These are phyloP conservation scores for Microcebus murinus DNA, from an alignment of 2,113 vertebrate species.

Conservation along the genomic window DNA sequence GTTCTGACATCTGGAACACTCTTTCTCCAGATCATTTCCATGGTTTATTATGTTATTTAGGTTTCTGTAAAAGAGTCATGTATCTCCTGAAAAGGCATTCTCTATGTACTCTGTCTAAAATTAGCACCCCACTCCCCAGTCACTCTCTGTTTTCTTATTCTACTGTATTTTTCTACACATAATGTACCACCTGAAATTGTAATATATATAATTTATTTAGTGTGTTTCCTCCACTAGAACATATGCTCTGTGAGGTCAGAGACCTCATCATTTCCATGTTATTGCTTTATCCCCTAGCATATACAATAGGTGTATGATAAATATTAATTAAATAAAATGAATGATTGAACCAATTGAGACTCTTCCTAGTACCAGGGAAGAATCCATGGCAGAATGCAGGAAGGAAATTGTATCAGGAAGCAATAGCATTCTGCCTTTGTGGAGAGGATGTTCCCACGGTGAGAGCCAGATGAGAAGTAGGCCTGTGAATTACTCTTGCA, in stretches of 20 bases:
- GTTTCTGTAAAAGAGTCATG: not conserved
- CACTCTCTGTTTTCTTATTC: not conserved
- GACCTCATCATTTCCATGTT: not conserved
- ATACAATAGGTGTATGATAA: not conserved
- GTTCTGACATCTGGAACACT: not conserved
- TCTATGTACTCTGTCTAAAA: not conserved
- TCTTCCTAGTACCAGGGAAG: not conserved
- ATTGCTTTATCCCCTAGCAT: not conserved
- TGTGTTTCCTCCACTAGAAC: not conserved
- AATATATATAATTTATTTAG: not conserved
- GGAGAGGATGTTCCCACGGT: not conserved
- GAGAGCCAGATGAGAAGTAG: not conserved
- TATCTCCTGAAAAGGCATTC: not conserved
- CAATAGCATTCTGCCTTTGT: not conserved
- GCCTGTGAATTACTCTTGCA: not conserved
- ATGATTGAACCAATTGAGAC: not conserved
- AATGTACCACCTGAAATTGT: not conserved
- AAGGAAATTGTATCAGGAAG: not conserved
- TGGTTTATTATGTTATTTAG: not conserved
- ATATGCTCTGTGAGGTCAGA: not conserved
- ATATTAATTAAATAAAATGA: not conserved
- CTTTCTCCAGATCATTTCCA: not conserved
- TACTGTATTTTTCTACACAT: not conserved
- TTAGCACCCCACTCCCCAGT: not conserved
- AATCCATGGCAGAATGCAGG: not conserved